Conservation (phyloP, 2,888 invertebrate species). For the Timema podura region DNA sequence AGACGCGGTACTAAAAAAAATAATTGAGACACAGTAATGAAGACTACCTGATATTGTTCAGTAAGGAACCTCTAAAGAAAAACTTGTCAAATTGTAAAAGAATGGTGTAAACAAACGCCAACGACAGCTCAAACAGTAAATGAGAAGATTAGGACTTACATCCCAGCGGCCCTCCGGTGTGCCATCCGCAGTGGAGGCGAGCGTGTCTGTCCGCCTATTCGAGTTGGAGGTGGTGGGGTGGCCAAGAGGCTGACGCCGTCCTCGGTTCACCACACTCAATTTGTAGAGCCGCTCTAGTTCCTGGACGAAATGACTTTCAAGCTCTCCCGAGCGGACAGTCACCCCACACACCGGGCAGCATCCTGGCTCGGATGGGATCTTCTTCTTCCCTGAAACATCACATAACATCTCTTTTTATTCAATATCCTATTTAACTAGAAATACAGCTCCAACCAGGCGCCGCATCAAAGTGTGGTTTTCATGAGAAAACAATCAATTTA, state of each 20-base stretch:
- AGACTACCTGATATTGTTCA: too few species aligned
- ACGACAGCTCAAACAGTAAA: not conserved
- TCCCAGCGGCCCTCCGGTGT: slow-evolving; percentile 63
- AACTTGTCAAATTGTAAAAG: too few species aligned
- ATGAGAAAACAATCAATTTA: too few species aligned
- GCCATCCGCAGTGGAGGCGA: slow-evolving; percentile 43
- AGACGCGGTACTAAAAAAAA: too few species aligned
- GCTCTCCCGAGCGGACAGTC: slow-evolving; percentile 74
- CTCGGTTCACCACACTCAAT: slow-evolving; percentile 37
- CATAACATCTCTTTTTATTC: too few species aligned
- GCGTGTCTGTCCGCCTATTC: slow-evolving; percentile 46
- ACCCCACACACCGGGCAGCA: slow-evolving; percentile 88
- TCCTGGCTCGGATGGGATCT: slow-evolving; percentile 61
- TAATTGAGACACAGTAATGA: too few species aligned
- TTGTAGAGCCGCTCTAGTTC: slow-evolving; percentile 72
- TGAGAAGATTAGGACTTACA: slow-evolving; percentile 42
- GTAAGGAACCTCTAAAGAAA: too few species aligned
- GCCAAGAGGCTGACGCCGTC: slow-evolving; percentile 19
- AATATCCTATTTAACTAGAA: too few species aligned
- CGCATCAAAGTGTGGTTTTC: too few species aligned
- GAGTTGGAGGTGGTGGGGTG: slow-evolving; percentile 30
- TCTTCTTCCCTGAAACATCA: slow-evolving; percentile 47
- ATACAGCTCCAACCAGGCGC: too few species aligned
- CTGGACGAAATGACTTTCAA: slow-evolving; percentile 75
- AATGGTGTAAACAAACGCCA: not conserved